phyloP scores from a whole-genome alignment of 1,140 invertebrate species.

The Pseudomyrmex dendroicus region DNA sequence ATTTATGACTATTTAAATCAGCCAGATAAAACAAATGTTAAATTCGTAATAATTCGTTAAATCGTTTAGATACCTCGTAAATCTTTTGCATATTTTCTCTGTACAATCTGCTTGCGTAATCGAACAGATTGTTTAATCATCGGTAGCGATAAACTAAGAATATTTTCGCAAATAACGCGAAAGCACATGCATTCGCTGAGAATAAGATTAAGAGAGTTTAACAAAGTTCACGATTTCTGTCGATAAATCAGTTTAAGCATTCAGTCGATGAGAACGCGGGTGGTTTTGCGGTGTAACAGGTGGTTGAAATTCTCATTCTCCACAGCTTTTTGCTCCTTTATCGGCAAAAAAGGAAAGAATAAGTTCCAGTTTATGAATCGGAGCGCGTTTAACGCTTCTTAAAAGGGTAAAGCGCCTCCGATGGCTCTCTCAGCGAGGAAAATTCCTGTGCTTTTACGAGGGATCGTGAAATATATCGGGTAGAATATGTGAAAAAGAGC shows the following conservation, averaged over 20 bases:
- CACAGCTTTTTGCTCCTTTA: constrained; percentile 82
- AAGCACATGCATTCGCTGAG: constrained; percentile 14
- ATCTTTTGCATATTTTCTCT: constrained; percentile 33
- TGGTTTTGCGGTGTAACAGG: constrained; percentile 82
- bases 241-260: constrained; percentile 82
- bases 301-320: constrained; percentile 83
- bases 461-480: constrained; percentile 50
- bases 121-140: constrained; percentile 9
- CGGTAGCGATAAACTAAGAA: constrained; percentile 38
- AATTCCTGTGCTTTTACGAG: constrained; percentile 71
- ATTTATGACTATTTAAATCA: constrained; percentile 59
- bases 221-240: constrained; percentile 77
- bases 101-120: constrained; percentile 12
- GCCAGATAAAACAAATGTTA: constrained; percentile 52
- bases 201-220: constrained; percentile 66
- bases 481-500: constrained; percentile 34
- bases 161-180: constrained; percentile 20
- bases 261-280: constrained; percentile 77
- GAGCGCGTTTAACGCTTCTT: constrained; percentile 82
- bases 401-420: constrained; percentile 80
- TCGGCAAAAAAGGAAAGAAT: constrained; percentile 81
- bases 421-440: constrained; percentile 72
- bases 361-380: constrained; percentile 81
- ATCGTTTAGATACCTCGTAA: constrained; percentile 20
- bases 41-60: constrained; percentile 54